Evolutionary conservation across 2,888 invertebrate species (phyloP), one percentile per base, ranked within the genome.

Genomic region (Hemaris fuciformis): DNA sequence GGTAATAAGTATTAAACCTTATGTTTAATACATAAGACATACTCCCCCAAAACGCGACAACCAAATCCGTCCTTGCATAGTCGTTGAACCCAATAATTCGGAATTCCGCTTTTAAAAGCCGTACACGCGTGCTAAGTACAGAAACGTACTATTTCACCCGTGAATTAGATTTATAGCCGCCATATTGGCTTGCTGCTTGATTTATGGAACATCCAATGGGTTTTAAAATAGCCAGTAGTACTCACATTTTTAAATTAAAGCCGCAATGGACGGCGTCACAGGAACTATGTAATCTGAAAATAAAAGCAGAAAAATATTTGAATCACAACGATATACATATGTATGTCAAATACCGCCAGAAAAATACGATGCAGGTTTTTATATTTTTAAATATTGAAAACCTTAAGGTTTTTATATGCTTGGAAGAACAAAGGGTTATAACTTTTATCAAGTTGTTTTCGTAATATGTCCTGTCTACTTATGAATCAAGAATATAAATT

Each of bases 281-380:
- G 90, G 90, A 89, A 88, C 88, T 87, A 79, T 75, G 83, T 76
- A 79, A 88, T 85, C 91, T 91, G 89, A 62, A 34, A 45, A 38
- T 31, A 15, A n/a, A 57, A 48, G 20, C 15, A 25, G 34, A 56
- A 31, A 31, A 22, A 23, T 3, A 27, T 42, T 27, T 23, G 1
- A 45, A 13, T 18, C n/a, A 15, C n/a, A 43, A 4, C n/a, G n/a
- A n/a, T n/a, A n/a, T n/a, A 6, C 31, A 43, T 15, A 59, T 18
- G 3, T 20, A 18, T 18, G 27, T 8, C 1, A 1, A 18, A 8
- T 22, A 10, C 20, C 6, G 6, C 8, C 7, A 43, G 7, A 43
- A n/a, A n/a, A n/a, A n/a, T n/a, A n/a, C n/a, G n/a, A n/a, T n/a
- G n/a, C n/a, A n/a, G n/a, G n/a, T n/a, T n/a, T n/a, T n/a, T n/a